A percentile compares a stretch with the other conserved stretches of the same genome.
Evolutionary conservation across 2,113 vertebrate genomes (phyloP).

Genomic region (Hipposideros armiger): DNA sequence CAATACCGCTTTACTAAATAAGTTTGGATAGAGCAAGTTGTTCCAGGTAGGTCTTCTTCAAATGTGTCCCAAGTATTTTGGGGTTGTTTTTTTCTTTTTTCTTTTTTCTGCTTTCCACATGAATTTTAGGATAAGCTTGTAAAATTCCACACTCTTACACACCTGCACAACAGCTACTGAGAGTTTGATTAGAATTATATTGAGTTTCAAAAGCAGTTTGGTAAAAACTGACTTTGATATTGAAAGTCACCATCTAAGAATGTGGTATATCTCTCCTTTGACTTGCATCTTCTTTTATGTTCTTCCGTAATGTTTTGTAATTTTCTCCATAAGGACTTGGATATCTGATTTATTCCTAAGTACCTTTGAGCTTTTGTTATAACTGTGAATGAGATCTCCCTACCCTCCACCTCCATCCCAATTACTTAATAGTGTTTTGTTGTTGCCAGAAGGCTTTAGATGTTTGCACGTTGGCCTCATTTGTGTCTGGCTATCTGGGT

Average conservation of each 20-base stretch:
- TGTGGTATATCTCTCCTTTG: neutral
- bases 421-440: neutral
- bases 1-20: neutral
- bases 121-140: conserved; percentile 36
- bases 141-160: neutral
- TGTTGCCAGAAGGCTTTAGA: neutral
- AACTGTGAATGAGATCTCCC: neutral
- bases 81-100: neutral
- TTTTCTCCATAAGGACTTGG: neutral
- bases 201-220: conserved; percentile 38
- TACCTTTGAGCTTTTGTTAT: neutral
- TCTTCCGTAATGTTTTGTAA: neutral
- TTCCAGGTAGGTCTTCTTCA: neutral
- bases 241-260: neutral
- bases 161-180: neutral
- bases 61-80: neutral
- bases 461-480: neutral
- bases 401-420: rapidly evolving
- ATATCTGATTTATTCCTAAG: neutral
- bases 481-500: neutral
- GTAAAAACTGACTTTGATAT: neutral
- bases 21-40: neutral
- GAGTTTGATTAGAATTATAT: neutral
- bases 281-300: neutral
- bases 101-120: neutral